Evolutionary conservation across 1,140 invertebrate species (phyloP).

Genomic region (Carposina sasakii): DNA sequence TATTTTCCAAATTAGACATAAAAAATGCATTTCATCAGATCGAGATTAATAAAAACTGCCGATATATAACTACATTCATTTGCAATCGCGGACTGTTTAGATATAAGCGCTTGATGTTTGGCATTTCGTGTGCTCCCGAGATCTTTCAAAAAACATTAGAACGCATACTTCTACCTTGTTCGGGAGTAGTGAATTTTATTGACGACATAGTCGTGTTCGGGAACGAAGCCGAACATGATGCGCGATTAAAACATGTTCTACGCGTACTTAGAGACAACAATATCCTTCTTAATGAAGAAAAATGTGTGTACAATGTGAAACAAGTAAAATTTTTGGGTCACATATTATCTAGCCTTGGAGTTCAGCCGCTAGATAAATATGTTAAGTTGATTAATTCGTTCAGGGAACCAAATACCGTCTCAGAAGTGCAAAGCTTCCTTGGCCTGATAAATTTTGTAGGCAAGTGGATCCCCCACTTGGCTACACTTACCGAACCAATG

Average conservation of each 20-base stretch:
- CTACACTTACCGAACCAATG: background rate
- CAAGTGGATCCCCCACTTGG: conserved; percentile 22
- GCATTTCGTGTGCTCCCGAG: conserved; percentile 24
- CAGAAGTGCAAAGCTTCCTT: conserved; percentile 19
- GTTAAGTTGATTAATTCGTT: background rate
- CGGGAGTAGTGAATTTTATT: conserved; percentile 13
- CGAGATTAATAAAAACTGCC: conserved; percentile 8
- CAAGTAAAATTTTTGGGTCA: conserved; percentile 16
- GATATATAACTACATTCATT: conserved; percentile 33
- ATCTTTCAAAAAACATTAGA: conserved; percentile 24
- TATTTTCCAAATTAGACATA: conserved; percentile 34
- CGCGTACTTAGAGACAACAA: background rate
- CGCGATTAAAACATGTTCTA: background rate
- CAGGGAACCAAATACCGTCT: conserved; percentile 10
- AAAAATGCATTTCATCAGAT: conserved; percentile 33
- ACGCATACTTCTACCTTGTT: conserved; percentile 19
- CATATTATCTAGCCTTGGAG: conserved; percentile 5
- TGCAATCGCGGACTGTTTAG: conserved; percentile 24
- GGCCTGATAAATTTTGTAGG: conserved; percentile 16
- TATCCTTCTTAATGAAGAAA: background rate
- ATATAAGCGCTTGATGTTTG: conserved; percentile 24
- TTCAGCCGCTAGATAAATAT: conserved; percentile 18
- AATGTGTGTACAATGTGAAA: background rate
- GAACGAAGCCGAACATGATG: background rate
- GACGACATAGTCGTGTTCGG: conserved; percentile 2